Evolutionary conservation across 2,888 invertebrate genomes (phyloP), one percentile per base, ranked within the genome.

Genomic region (Nomada ferruginata): DNA sequence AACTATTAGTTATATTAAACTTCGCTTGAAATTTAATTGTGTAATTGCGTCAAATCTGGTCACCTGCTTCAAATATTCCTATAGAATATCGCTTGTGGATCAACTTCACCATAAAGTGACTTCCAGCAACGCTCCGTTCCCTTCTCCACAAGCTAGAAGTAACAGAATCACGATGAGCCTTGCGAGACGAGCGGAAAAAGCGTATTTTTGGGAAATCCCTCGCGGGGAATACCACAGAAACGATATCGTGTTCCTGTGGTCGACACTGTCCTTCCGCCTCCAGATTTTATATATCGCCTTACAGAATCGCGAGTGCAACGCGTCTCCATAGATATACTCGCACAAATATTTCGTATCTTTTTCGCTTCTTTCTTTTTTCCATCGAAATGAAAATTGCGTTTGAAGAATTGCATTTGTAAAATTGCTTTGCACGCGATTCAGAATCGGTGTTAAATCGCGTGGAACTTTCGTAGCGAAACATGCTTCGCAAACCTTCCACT

Each of bases 241-340:
- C 15, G 61, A 52, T 83, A 79, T 85, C 81, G 68, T 64, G 71
- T 87, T 87, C 55, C 72, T 76, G 84, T 26, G 82, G 86, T 81
- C 57, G 20, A 26, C 2, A 42, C 53, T n/a, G 44, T 76, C 47
- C 47, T 78, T 80, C 69, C 57, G 61, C 52, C n/a, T 71, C 36
- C 53, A 26, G 44, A 59, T 26, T 57, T 52, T 18, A 10, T 1
- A 13, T 79, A 82, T 87, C 81, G n/a, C 47, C 60, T 87, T 79
- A 83, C 79, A 73, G 23, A 65, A 66, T 65, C 23, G 70, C 53
- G 47, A n/a, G 23, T 15, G 50, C 1, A 36, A 59, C 61, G 55
- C 55, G 70, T 71, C 36, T 15, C 20, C 10, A 3, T 23, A 36
- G 59, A 70, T 36, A 1, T 36, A 36, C n/a, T 42, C 15, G 36